A percentile compares a stretch with the other conserved stretches of the same genome.
These are phyloP conservation scores for Cheirogaleus medius DNA, from an alignment of 2,113 vertebrate species.

Conservation along the genomic window DNA sequence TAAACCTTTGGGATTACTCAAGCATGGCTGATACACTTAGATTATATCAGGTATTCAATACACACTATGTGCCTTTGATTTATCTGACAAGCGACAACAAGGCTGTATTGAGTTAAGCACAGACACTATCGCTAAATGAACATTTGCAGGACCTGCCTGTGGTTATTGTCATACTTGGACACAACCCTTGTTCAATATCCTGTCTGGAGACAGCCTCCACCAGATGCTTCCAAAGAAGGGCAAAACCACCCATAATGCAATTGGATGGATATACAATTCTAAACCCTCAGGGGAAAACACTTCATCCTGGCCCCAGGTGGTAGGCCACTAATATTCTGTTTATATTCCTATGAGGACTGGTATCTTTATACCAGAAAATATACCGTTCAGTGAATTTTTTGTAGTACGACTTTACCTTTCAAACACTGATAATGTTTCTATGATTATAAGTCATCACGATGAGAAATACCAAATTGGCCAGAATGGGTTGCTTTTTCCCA, in stretches of 20 bases:
- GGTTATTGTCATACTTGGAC: constrained; percentile 35
- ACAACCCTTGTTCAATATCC: constrained; percentile 49
- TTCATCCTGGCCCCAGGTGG: constrained; percentile 20
- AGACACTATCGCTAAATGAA: constrained; percentile 51
- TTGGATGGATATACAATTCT: constrained; percentile 16
- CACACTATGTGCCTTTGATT: constrained; percentile 47
- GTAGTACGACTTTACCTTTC: not conserved
- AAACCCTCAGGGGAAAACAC: not conserved
- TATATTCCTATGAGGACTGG: not conserved
- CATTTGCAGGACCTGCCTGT: constrained; percentile 50
- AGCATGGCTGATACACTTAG: constrained; percentile 16
- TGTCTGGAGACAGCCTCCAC: constrained; percentile 35
- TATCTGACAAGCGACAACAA: constrained; percentile 48
- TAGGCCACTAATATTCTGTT: not conserved
- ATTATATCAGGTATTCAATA: constrained; percentile 6
- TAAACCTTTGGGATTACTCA: constrained; percentile 28
- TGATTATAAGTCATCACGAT: not conserved
- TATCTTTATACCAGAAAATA: constrained; percentile 13
- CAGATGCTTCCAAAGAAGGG: constrained; percentile 31
- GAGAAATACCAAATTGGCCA: not conserved
- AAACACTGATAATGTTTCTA: not conserved
- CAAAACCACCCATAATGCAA: constrained; percentile 57
- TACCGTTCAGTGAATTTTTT: not conserved
- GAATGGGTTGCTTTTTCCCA: not conserved
- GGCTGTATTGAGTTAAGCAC: constrained; percentile 37